A percentile compares a stretch with the other conserved stretches of the same genome.
These are phyloP conservation scores for Calephelis perditalis DNA, from an alignment of 2,888 invertebrate genomes.

Conservation along the genomic window DNA sequence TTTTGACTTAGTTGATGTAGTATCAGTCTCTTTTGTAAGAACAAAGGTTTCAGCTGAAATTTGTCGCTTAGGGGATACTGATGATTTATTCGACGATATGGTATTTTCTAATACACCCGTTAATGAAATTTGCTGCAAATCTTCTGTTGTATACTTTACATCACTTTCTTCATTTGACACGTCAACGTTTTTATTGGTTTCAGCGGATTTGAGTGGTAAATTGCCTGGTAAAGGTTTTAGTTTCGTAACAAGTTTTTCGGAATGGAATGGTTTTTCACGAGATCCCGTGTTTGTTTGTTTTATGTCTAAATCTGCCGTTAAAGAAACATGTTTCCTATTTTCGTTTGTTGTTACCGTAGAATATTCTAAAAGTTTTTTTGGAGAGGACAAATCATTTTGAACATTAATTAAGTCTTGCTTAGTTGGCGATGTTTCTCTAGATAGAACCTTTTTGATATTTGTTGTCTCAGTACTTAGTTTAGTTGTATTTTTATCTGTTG, in stretches of 20 bases:
- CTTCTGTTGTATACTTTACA: conserved; percentile 18
- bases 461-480: conserved; percentile 28
- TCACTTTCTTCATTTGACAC: conserved; percentile 4
- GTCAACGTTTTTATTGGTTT: not conserved
- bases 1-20: conserved; percentile 28
- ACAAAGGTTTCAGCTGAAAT: conserved; percentile 26
- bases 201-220: not conserved
- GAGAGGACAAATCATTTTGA: not conserved
- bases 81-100: conserved; percentile 16
- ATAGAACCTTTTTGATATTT: conserved; percentile 35
- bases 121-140: conserved; percentile 18
- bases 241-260: not conserved
- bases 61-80: conserved; percentile 28
- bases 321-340: not conserved
- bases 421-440: conserved; percentile 23
- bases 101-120: conserved; percentile 23
- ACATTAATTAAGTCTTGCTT: conserved; percentile 21
- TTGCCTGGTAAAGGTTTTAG: not conserved
- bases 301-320: not conserved
- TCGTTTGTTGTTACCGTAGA: not conserved
- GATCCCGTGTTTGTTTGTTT: not conserved
- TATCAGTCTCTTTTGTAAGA: conserved; percentile 31
- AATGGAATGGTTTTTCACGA: not conserved
- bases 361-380: not conserved
- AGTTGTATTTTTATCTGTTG: not conserved